Percentiles rank a stretch among this genome's conserved stretches.
Conservation (phyloP, 2,888 invertebrate genomes). For the Watsonalla cultraria region DNA sequence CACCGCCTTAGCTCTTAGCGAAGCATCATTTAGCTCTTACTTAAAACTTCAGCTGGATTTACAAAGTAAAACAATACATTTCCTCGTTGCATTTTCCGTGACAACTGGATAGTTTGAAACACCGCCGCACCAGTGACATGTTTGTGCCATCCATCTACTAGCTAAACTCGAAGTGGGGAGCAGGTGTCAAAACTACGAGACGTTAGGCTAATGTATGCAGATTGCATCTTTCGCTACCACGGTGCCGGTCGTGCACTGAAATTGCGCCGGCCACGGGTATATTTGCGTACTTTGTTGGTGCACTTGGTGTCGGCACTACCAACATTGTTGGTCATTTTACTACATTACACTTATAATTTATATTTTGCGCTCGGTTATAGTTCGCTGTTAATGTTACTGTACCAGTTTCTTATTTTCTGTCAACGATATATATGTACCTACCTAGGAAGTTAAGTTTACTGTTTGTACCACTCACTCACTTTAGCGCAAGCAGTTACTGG, state of each 20-base stretch:
- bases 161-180: constrained; percentile 44
- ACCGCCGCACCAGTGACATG: constrained; percentile 61
- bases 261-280: constrained; percentile 22
- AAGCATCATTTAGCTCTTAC: neutral
- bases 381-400: constrained; percentile 14
- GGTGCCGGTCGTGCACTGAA: constrained; percentile 21
- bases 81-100: constrained; percentile 32
- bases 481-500: too few relatives aligned
- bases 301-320: neutral
- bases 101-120: constrained; percentile 50
- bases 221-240: constrained; percentile 66
- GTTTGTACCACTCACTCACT: too few relatives aligned
- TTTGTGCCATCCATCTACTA: constrained; percentile 65
- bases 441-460: too few relatives aligned
- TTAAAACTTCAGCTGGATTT: constrained; percentile 10
- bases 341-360: constrained; percentile 50
- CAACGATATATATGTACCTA: too few relatives aligned
- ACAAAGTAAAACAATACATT: constrained; percentile 37
- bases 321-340: constrained; percentile 32
- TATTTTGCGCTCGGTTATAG: too few relatives aligned
- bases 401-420: too few relatives aligned
- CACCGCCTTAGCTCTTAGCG: too few relatives aligned
- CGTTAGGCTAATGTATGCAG: constrained; percentile 77
- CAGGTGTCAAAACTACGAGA: constrained; percentile 77
- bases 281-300: constrained; percentile 8